A percentile compares a stretch with the other conserved stretches of the same genome.
phyloP scores from a whole-genome alignment of 2,113 vertebrate species.

The Eolophus roseicapilla region DNA sequence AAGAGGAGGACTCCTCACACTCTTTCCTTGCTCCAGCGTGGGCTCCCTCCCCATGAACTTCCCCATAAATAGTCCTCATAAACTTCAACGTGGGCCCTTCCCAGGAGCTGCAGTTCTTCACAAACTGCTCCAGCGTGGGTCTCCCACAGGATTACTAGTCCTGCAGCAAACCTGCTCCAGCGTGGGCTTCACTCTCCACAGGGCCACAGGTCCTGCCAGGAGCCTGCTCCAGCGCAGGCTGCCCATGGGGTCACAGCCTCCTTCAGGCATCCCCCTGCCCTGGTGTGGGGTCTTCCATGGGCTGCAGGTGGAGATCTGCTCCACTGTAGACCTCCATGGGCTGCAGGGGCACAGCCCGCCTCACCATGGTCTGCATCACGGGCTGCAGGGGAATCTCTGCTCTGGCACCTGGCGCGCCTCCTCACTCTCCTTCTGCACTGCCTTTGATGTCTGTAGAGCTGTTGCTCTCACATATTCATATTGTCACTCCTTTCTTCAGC shows the following conservation, averaged over 20 bases:
- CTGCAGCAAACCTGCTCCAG: neutral
- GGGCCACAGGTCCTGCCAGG: neutral
- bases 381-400: neutral
- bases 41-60: neutral
- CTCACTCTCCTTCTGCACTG: neutral
- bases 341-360: neutral
- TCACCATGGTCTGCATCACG: neutral
- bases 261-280: neutral
- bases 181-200: neutral
- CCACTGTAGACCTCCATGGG: neutral
- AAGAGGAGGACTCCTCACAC: neutral
- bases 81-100: neutral
- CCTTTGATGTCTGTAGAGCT: neutral
- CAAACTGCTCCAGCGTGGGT: neutral
- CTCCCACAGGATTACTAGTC: neutral
- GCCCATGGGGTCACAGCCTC: neutral
- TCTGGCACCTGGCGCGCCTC: neutral
- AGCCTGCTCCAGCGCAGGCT: neutral
- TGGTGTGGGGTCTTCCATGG: rapidly evolving
- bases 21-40: neutral
- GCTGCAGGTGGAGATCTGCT: neutral
- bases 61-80: neutral
- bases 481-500: neutral
- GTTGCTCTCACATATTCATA: neutral
- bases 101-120: too few relatives aligned